A percentile compares a stretch with the other conserved stretches of the same genome.
phyloP scores from a whole-genome alignment of 2,113 vertebrate species.

The Clarias magur region DNA sequence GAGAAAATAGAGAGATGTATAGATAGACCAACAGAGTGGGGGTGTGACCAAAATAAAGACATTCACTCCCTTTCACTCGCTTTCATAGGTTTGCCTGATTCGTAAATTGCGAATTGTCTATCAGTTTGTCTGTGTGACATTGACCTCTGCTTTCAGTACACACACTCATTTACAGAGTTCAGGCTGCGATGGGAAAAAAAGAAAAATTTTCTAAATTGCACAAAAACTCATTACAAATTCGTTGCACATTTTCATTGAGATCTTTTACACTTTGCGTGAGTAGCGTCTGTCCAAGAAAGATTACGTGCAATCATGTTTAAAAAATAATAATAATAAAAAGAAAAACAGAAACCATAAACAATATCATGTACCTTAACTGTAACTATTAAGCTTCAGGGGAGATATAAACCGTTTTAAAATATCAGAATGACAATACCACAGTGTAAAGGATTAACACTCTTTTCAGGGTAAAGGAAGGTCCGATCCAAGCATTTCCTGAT shows the following conservation, averaged over 20 bases:
- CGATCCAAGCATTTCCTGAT: not conserved
- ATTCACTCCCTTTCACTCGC: slow-evolving; percentile 59
- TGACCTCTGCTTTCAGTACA: not conserved
- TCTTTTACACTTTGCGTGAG: not conserved
- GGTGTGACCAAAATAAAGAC: slow-evolving; percentile 78
- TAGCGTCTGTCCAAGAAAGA: not conserved
- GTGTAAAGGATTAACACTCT: not conserved
- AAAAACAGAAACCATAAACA: too few species aligned
- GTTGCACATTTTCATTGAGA: not conserved
- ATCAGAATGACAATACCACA: not conserved
- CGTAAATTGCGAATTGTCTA: slow-evolving; percentile 10
- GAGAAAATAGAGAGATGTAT: slow-evolving; percentile 31
- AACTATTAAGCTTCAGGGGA: not conserved
- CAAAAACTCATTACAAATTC: not conserved
- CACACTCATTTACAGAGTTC: not conserved
- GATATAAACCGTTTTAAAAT: not conserved
- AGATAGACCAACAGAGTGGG: not conserved
- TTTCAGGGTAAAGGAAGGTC: not conserved
- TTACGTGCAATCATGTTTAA: not conserved
- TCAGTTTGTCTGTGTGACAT: not conserved
- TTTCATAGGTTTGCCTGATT: slow-evolving; percentile 2
- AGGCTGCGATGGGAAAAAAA: not conserved
- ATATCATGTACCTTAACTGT: not conserved
- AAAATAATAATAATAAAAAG: not conserved
- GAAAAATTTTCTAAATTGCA: not conserved